Base-by-base conservation (phyloP, 2,888 invertebrate species). In the Geophilus truncorum region DNA sequence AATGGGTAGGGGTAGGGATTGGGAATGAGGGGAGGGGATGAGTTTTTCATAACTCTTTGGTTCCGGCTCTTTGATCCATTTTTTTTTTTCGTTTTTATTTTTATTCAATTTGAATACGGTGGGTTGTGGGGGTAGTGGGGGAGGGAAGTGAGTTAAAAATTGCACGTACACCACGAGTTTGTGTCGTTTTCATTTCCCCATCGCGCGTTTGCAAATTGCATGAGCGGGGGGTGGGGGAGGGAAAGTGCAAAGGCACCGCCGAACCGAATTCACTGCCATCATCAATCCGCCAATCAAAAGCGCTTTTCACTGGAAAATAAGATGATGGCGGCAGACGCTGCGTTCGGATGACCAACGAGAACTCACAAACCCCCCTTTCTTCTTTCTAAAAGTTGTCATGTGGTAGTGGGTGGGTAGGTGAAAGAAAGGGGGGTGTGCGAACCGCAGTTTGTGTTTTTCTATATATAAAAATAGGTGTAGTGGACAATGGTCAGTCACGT, bases 201-300 rank as follows among this genome's bases (percentile, higher is more conserved):
- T 25, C 62, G 62, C 62, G 25, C 62, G 62, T 62, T 62, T 62
- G 62, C 62, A 62, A 62, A 62, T 62, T 62, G 62, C 62, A 62
- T 62, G 62, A 62, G 62, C 0, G 12, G 25, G 23, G 62, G 62
- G 62, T 12, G 62, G 23, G 21, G 51, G 51, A 18, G 57, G 21
- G 21, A 2, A 62, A 62, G 9, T 62, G 62, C 25, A 62, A 62
- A 62, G 62, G 62, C 62, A 62, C 62, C 62, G 62, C 62, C 62
- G 62, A 62, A 25, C 62, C 62, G 62, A 62, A 62, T 62, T 62
- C 62, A 62, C 62, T 25, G 9, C 25, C 62, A 62, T 62, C 62
- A 62, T 62, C 62, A 62, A 62, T 62, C 62, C 62, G 62, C 62
- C 62, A 62, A 62, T 62, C 62, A 62, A 62, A 62, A 62, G 62